A percentile compares a stretch with the other conserved stretches of the same genome.
Evolutionary conservation across 2,797 vertebrate genomes (phyloP).

Genomic region (Varecia variegata): DNA sequence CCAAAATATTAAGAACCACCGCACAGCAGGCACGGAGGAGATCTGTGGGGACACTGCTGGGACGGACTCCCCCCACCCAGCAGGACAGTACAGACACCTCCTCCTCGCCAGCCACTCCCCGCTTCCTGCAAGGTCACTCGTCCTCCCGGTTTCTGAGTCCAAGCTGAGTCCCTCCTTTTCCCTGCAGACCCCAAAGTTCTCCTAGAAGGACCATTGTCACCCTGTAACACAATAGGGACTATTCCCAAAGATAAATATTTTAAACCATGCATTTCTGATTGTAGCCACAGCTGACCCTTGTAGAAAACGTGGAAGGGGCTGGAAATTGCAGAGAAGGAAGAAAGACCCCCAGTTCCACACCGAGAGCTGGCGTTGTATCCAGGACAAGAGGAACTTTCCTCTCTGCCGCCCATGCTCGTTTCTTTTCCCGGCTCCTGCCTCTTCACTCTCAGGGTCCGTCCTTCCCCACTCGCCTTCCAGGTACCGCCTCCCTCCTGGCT

Average conservation of each 20-base stretch:
- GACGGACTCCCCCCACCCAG: neutral
- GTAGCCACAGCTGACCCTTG: too few relatives aligned
- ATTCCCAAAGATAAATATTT: neutral
- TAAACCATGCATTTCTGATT: neutral
- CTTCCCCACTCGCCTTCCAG: neutral
- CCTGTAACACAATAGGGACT: neutral
- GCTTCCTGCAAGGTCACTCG: neutral
- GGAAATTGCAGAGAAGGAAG: neutral
- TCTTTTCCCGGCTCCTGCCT: neutral
- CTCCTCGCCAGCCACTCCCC: accelerated
- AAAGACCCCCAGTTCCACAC: too few relatives aligned
- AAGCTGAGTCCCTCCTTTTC: neutral
- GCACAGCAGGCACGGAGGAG: neutral
- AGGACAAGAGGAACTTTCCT: neutral
- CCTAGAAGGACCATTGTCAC: neutral
- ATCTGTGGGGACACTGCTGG: neutral
- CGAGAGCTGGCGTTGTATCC: neutral
- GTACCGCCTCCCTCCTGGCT: neutral
- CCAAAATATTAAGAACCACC: neutral
- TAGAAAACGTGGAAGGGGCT: neutral
- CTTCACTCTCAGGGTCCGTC: neutral
- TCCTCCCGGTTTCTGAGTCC: neutral
- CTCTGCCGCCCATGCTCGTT: accelerated
- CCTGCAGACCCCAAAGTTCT: neutral
- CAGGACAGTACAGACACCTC: neutral